Conservation (phyloP, 2,888 invertebrate species). For the Scotopteryx bipunctaria region DNA sequence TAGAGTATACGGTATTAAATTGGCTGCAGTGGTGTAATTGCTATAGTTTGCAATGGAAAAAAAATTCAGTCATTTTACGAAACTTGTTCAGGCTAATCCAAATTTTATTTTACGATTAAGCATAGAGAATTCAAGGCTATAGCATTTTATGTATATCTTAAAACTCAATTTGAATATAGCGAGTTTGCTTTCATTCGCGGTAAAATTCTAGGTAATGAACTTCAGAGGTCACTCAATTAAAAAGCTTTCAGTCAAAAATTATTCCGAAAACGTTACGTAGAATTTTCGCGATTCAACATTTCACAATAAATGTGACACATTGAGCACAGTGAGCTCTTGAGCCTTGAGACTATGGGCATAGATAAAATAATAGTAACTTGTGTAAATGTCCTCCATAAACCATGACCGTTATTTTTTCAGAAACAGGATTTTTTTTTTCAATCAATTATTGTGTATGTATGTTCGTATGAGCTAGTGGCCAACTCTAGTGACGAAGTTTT, state of each 20-base stretch:
- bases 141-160: too few relatives aligned
- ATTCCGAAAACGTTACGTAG: constrained; percentile 19
- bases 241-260: constrained; percentile 10
- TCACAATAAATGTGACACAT: constrained; percentile 31
- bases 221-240: constrained; percentile 9
- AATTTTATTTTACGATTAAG: too few relatives aligned
- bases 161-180: too few relatives aligned
- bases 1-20: background rate
- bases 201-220: constrained; percentile 6
- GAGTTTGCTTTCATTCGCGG: background rate
- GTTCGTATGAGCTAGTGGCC: too few relatives aligned
- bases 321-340: too few relatives aligned
- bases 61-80: too few relatives aligned
- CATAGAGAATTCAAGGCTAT: too few relatives aligned
- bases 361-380: background rate
- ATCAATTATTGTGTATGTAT: too few relatives aligned
- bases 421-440: too few relatives aligned
- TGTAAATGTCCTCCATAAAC: background rate
- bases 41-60: background rate
- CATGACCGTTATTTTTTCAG: too few relatives aligned
- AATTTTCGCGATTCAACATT: constrained; percentile 24
- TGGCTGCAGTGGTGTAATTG: background rate
- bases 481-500: too few relatives aligned
- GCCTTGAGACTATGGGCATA: constrained; percentile 26
- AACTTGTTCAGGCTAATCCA: too few relatives aligned